Evolutionary conservation across 2,888 invertebrate species (phyloP).

Genomic region (Silvanus unidentatus): DNA sequence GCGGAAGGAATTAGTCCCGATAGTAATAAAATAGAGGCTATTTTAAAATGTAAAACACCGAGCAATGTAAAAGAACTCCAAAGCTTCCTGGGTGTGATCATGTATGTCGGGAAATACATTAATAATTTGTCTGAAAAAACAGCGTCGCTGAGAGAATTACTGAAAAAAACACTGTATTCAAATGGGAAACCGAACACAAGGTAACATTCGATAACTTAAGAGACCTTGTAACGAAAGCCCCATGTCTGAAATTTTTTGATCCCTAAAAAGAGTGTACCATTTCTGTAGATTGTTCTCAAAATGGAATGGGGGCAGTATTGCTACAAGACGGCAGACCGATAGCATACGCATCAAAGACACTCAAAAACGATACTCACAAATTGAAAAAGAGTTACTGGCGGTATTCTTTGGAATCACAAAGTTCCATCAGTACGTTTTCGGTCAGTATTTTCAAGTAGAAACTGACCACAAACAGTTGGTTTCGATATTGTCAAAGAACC

Average conservation of each 20-base stretch:
- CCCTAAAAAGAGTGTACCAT: constrained; percentile 1
- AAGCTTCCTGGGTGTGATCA: constrained; percentile 1
- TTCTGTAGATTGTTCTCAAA: constrained; percentile 3
- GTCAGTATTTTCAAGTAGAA: not conserved
- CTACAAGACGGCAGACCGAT: constrained; percentile 5
- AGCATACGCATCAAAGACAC: constrained; percentile 6
- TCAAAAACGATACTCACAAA: constrained; percentile 4
- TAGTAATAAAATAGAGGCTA: not conserved
- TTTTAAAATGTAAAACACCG: not conserved
- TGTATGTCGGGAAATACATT: not conserved
- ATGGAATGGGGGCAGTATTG: constrained; percentile 2
- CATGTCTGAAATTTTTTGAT: not conserved
- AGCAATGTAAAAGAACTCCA: not conserved
- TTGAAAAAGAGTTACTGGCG: constrained; percentile 5
- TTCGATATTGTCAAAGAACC: not conserved
- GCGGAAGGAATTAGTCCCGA: constrained; percentile 12
- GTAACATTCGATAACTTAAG: not conserved
- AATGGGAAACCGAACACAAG: not conserved
- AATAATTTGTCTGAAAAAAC: constrained; percentile 5
- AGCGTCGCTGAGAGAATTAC: not conserved
- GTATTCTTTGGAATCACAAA: not conserved
- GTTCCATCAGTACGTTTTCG: constrained; percentile 1
- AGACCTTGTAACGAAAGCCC: not conserved
- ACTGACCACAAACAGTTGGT: constrained; percentile 2
- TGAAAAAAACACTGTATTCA: constrained; percentile 3